Conservation (phyloP, 2,888 invertebrate genomes). For the Erpobdella octoculata region DNA sequence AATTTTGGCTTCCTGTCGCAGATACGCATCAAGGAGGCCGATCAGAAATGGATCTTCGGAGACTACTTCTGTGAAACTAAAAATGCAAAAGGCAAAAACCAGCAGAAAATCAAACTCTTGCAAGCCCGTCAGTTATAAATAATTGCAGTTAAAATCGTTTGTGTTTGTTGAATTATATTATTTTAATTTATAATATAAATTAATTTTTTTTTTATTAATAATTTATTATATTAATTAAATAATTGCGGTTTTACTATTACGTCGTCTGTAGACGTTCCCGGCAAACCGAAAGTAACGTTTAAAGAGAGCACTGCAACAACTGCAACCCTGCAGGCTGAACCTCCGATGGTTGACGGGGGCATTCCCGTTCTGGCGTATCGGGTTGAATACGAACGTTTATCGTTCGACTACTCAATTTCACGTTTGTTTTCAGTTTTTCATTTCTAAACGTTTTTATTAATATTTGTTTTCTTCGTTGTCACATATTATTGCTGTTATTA, state of each 20-base stretch:
- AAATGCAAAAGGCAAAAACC: constrained; percentile 31
- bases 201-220: neutral
- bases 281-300: constrained; percentile 23
- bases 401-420: constrained; percentile 21
- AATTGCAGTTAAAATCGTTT: neutral
- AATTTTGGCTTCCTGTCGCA: constrained; percentile 6
- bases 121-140: constrained; percentile 26
- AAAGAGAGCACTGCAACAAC: constrained; percentile 33
- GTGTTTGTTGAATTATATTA: no score
- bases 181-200: neutral
- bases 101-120: constrained; percentile 24
- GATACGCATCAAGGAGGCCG: constrained; percentile 31
- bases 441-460: no score
- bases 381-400: constrained; percentile 30
- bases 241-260: neutral
- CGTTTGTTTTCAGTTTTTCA: neutral
- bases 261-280: constrained; percentile 33
- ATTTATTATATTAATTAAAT: neutral
- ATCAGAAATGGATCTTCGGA: constrained; percentile 36
- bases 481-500: no score
- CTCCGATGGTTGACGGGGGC: constrained; percentile 34
- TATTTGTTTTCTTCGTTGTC: no score
- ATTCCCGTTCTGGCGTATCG: constrained; percentile 33
- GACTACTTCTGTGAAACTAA: constrained; percentile 35
- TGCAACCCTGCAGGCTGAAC: constrained; percentile 30